Conservation (phyloP, 1,140 invertebrate genomes). For the Acyrthosiphon pisum region DNA sequence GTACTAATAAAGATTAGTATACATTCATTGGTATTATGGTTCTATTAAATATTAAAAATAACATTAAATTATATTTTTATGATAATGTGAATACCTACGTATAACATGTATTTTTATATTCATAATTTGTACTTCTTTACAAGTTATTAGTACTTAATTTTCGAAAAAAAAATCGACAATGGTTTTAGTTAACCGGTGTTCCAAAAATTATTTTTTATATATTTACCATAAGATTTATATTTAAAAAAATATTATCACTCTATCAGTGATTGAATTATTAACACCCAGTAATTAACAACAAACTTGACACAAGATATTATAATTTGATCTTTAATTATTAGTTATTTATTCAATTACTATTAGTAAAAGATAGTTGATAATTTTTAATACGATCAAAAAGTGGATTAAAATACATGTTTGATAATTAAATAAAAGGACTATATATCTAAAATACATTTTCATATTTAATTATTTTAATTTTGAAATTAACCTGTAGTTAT, state of each 20-base stretch:
- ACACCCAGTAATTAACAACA: background rate
- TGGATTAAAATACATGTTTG: background rate
- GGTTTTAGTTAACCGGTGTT: background rate
- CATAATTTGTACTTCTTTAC: background rate
- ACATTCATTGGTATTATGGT: background rate
- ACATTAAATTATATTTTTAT: background rate
- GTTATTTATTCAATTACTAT: background rate
- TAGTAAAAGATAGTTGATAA: background rate
- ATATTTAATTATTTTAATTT: no score
- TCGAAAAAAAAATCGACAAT: background rate
- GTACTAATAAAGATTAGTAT: background rate
- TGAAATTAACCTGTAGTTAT: no score
- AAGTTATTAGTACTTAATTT: background rate
- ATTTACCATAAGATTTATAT: background rate
- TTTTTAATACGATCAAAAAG: background rate
- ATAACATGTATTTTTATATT: background rate
- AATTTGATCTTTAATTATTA: background rate
- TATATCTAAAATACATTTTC: no score
- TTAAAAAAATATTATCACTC: background rate
- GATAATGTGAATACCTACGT: background rate
- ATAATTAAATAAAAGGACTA: background rate
- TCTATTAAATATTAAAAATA: constrained; percentile 6
- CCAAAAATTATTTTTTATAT: background rate
- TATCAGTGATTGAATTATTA: background rate
- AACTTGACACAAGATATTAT: background rate